Conservation (phyloP, 2,113 vertebrate species). For the Empidonax traillii region DNA sequence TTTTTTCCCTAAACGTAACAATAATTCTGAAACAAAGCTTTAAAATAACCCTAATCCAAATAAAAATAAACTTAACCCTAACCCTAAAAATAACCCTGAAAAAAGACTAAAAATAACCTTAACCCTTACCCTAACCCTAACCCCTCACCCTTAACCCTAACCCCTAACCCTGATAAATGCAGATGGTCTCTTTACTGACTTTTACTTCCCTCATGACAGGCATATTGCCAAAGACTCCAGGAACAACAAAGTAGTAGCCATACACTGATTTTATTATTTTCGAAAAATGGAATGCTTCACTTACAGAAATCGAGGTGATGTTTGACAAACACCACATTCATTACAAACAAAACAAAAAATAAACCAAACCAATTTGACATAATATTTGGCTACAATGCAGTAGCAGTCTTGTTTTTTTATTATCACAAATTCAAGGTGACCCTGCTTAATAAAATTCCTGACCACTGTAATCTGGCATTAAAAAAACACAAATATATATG, state of each 20-base stretch:
- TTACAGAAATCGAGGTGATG: slow-evolving; percentile 63
- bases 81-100: too few relatives aligned
- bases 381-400: slow-evolving; percentile 17
- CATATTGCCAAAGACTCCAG: not conserved
- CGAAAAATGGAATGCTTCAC: slow-evolving; percentile 74
- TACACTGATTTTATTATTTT: slow-evolving; percentile 68
- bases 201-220: accelerated
- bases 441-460: slow-evolving; percentile 27
- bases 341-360: not conserved
- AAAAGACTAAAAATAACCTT: too few relatives aligned
- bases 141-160: too few relatives aligned
- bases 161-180: too few relatives aligned
- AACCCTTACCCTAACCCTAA: too few relatives aligned
- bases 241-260: not conserved
- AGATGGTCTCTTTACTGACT: not conserved
- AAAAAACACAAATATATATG: not conserved
- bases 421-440: slow-evolving; percentile 22
- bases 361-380: not conserved
- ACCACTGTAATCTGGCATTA: not conserved
- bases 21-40: too few relatives aligned
- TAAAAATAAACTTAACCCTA: too few relatives aligned
- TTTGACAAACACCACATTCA: not conserved
- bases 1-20: too few relatives aligned
- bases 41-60: too few relatives aligned
- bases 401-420: not conserved